Evolutionary conservation across 2,888 invertebrate species (phyloP).

Genomic region (Nowickia ferox): DNA sequence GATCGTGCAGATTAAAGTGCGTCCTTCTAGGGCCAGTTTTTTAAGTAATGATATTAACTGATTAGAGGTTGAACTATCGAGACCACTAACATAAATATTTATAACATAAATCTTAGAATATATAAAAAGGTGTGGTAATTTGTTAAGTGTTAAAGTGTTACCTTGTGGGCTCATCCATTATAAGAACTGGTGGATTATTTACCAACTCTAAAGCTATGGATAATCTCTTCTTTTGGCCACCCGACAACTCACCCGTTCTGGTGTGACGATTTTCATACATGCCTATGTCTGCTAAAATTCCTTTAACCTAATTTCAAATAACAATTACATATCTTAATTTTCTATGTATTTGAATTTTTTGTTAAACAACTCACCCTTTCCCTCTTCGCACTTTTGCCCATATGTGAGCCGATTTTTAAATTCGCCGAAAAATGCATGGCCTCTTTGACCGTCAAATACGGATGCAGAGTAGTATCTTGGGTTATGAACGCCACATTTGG

Average conservation of each 20-base stretch:
- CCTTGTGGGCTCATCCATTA: slow-evolving; percentile 98
- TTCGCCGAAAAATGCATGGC: slow-evolving; percentile 94
- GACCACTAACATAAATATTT: slow-evolving; percentile 85
- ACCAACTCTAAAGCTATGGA: slow-evolving; percentile 95
- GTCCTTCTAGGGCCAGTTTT: slow-evolving; percentile 91
- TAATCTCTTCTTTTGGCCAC: slow-evolving; percentile 95
- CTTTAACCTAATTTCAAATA: slow-evolving; percentile 86
- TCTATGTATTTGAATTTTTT: background rate
- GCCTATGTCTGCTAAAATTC: slow-evolving; percentile 91
- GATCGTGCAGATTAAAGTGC: slow-evolving; percentile 94
- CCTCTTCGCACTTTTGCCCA: slow-evolving; percentile 86
- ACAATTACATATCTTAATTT: too few species aligned
- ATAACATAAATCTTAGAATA: background rate
- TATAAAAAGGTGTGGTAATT: background rate
- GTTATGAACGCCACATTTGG: slow-evolving; percentile 94
- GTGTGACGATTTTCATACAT: slow-evolving; percentile 88
- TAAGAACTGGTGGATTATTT: slow-evolving; percentile 95
- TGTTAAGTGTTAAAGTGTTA: slow-evolving; percentile 83
- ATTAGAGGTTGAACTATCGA: slow-evolving; percentile 92
- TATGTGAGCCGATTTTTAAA: slow-evolving; percentile 90
- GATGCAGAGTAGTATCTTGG: slow-evolving; percentile 92
- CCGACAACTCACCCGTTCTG: slow-evolving; percentile 89
- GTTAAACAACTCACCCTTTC: slow-evolving; percentile 84
- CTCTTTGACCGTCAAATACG: slow-evolving; percentile 92
- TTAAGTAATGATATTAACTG: slow-evolving; percentile 92